A percentile compares a stretch with the other conserved stretches of the same genome.
These are phyloP conservation scores for Hetaerina titia DNA, from an alignment of 2,888 invertebrate species.

Conservation along the genomic window DNA sequence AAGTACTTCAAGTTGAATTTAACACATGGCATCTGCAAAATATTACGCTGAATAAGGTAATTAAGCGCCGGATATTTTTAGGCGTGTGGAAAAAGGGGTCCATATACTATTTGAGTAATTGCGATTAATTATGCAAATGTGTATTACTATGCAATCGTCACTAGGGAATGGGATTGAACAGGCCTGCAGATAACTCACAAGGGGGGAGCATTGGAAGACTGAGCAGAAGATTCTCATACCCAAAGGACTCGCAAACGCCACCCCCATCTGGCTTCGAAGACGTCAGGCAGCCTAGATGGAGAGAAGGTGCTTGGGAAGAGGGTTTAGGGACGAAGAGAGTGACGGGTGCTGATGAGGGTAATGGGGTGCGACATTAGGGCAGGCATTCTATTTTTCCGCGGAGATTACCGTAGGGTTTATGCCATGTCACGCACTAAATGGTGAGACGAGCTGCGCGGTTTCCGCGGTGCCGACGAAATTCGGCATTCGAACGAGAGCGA, in stretches of 20 bases:
- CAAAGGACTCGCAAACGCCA: neutral
- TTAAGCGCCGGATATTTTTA: neutral
- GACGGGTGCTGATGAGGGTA: constrained; percentile 45
- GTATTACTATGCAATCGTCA: neutral
- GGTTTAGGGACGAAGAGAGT: neutral
- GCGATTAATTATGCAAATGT: neutral
- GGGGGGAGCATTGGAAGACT: neutral
- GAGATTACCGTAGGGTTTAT: constrained; percentile 36
- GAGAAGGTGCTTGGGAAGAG: neutral
- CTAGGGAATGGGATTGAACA: neutral
- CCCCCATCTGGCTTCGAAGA: neutral
- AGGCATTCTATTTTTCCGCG: constrained; percentile 43
- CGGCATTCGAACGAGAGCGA: neutral
- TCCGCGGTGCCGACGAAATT: constrained; percentile 16
- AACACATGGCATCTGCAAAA: neutral
- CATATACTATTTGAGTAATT: neutral
- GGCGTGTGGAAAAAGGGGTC: neutral
- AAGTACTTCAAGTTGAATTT: no score
- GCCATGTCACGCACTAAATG: constrained; percentile 20
- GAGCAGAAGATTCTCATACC: neutral
- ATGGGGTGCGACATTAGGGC: constrained; percentile 50
- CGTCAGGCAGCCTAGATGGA: neutral
- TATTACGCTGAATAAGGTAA: neutral
- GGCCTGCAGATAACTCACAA: neutral
- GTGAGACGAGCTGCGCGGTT: constrained; percentile 30